Conservation (phyloP, 2,888 invertebrate species). For the Athripsodes cinereus region DNA sequence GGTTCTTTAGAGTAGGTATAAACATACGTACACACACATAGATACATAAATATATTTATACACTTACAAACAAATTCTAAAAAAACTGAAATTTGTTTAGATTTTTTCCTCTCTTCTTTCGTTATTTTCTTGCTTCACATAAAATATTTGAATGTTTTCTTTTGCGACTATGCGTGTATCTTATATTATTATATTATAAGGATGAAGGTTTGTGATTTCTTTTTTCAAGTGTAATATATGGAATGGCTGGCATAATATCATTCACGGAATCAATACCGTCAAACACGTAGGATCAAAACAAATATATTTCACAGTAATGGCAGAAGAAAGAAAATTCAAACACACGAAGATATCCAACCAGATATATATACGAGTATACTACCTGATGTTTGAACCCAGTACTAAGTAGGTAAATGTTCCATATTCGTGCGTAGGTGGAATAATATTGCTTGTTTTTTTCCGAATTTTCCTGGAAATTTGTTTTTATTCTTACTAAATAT, state of each 20-base stretch:
- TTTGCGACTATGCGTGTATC: not conserved
- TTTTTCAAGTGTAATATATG: conserved; percentile 1
- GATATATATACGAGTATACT: too few relatives aligned
- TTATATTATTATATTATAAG: not conserved
- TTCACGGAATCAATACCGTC: not conserved
- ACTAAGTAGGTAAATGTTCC: too few relatives aligned
- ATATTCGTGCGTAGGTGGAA: not conserved
- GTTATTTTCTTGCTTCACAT: too few relatives aligned
- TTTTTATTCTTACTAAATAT: not conserved
- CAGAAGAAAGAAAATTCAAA: not conserved
- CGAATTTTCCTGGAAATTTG: not conserved
- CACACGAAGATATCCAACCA: not conserved
- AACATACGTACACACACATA: too few relatives aligned
- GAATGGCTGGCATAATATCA: not conserved
- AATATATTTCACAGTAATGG: not conserved
- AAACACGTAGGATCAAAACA: conserved; percentile 2
- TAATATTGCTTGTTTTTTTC: not conserved
- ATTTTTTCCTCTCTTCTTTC: too few relatives aligned
- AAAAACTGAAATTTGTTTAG: too few relatives aligned
- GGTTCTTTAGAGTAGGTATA: too few relatives aligned
- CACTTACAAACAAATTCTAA: too few relatives aligned
- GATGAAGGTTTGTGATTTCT: not conserved
- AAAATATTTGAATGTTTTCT: too few relatives aligned
- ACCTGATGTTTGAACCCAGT: too few relatives aligned
- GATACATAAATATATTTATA: too few relatives aligned